A percentile compares a stretch with the other conserved stretches of the same genome.
Evolutionary conservation across 2,113 vertebrate genomes (phyloP).

Genomic region (Passer montanus): DNA sequence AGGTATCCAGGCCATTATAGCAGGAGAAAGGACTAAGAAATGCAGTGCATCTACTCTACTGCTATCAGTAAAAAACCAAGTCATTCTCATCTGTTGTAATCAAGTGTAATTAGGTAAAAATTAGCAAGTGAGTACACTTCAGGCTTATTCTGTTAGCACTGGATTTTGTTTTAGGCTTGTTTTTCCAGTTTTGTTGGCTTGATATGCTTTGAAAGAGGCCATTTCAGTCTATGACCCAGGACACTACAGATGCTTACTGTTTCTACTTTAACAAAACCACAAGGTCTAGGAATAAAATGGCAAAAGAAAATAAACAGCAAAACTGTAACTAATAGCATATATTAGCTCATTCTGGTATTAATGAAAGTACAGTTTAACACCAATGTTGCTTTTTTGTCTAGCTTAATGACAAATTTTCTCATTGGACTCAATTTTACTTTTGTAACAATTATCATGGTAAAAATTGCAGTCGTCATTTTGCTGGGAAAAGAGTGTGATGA

Average conservation of each 20-base stretch:
- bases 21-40: background rate
- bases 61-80: background rate
- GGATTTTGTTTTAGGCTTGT: background rate
- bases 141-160: background rate
- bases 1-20: background rate
- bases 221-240: background rate
- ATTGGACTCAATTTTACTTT: background rate
- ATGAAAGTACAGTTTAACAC: background rate
- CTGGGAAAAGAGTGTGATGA: background rate
- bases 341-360: background rate
- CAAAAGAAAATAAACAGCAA: background rate
- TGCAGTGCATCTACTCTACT: background rate
- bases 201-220: background rate
- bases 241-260: background rate
- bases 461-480: background rate
- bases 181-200: background rate
- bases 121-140: background rate
- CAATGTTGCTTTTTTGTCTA: background rate
- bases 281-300: background rate
- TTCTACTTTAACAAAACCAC: constrained; percentile 4
- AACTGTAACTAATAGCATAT: background rate
- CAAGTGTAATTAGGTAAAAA: background rate
- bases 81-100: background rate
- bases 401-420: background rate
- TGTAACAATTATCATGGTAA: background rate